phyloP scores from a whole-genome alignment of 2,113 vertebrate species.

The Tragelaphus buxtoni region DNA sequence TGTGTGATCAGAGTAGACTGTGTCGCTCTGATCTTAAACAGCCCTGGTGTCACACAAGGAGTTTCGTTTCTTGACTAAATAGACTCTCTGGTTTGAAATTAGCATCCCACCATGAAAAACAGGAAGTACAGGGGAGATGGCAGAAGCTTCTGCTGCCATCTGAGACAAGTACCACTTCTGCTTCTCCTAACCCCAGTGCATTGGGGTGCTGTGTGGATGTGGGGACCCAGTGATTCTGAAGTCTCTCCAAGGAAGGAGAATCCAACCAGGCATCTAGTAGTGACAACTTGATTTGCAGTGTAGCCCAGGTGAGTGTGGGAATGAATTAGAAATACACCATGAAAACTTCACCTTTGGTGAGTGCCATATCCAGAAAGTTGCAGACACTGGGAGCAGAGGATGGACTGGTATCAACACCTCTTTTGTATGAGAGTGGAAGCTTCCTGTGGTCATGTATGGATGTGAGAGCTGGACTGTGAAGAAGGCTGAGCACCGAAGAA shows the following conservation, averaged over 20 bases:
- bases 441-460: no score
- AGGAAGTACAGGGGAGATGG: background rate
- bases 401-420: background rate
- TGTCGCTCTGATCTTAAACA: slow-evolving; percentile 37
- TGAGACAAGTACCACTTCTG: background rate
- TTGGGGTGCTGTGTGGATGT: background rate
- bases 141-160: background rate
- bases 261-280: background rate
- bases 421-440: background rate
- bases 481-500: no score
- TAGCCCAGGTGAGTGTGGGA: background rate
- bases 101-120: background rate
- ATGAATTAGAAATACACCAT: background rate
- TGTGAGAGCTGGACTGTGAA: no score
- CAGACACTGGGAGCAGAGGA: background rate
- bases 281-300: background rate
- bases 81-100: slow-evolving; percentile 44
- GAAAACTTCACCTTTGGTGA: background rate
- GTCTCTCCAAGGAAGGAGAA: background rate
- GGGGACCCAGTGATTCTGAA: background rate
- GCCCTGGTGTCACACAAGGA: background rate
- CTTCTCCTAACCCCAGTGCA: background rate
- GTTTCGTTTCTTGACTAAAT: background rate
- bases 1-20: background rate
- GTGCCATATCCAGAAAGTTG: background rate